Conservation (phyloP, 2,888 invertebrate species). For the Stenichneumon culpator region DNA sequence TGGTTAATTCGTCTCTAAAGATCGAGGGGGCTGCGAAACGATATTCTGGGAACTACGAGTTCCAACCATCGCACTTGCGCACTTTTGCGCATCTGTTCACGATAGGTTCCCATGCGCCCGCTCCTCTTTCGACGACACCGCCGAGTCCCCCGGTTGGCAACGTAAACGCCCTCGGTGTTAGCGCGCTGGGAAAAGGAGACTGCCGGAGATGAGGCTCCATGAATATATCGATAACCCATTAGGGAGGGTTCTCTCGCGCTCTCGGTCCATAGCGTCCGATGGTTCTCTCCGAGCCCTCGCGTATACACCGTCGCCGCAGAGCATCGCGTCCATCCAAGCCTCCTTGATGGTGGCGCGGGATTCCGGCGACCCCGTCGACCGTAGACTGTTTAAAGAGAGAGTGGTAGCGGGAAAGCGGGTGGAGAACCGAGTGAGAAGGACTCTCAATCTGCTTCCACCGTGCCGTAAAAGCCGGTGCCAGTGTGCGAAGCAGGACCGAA, state of each 20-base stretch:
- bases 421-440: slow-evolving; percentile 29
- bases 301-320: not conserved
- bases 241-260: slow-evolving; percentile 66
- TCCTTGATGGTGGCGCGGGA: slow-evolving; percentile 55
- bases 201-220: slow-evolving; percentile 77
- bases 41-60: not conserved
- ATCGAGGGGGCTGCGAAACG: not conserved
- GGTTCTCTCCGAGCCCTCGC: slow-evolving; percentile 4
- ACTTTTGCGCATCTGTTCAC: not conserved
- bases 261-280: slow-evolving; percentile 21
- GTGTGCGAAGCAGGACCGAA: not conserved
- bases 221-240: slow-evolving; percentile 84
- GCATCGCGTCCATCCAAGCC: not conserved
- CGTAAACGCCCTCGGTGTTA: slow-evolving; percentile 45
- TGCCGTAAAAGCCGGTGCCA: slow-evolving; percentile 44
- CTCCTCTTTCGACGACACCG: not conserved
- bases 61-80: not conserved
- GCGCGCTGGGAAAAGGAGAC: slow-evolving; percentile 72
- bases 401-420: slow-evolving; percentile 6
- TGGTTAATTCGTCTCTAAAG: not conserved
- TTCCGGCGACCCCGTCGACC: slow-evolving; percentile 52
- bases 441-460: slow-evolving; percentile 40
- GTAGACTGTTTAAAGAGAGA: slow-evolving; percentile 79
- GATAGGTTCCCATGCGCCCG: not conserved
- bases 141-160: not conserved